phyloP scores from a whole-genome alignment of 2,113 vertebrate species.

The Ondatra zibethicus region DNA sequence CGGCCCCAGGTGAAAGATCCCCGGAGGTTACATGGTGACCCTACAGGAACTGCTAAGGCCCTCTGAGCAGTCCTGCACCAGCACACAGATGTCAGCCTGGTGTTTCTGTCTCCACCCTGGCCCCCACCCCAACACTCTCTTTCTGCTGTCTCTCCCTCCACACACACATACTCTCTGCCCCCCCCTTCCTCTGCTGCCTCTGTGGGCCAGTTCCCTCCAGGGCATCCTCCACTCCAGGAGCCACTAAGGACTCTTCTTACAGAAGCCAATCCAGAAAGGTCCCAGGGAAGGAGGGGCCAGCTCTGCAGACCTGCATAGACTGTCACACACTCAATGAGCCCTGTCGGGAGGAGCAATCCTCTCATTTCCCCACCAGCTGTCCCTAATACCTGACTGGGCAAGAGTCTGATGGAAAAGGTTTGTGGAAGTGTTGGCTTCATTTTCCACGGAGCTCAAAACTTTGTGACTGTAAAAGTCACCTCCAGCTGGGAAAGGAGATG shows the following conservation, averaged over 20 bases:
- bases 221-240: neutral
- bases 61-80: neutral
- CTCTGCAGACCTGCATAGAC: neutral
- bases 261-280: neutral
- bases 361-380: neutral
- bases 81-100: neutral
- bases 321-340: neutral
- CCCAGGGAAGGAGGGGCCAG: accelerated
- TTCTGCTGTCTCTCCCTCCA: too few species aligned
- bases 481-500: neutral
- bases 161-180: neutral
- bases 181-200: neutral
- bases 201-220: neutral
- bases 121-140: neutral
- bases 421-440: neutral
- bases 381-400: neutral
- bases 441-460: neutral
- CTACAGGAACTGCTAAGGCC: neutral
- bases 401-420: neutral
- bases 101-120: neutral
- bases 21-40: neutral
- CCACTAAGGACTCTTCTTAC: neutral
- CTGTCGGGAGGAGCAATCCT: neutral
- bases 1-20: neutral
- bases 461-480: neutral